Evolutionary conservation across 2,888 invertebrate species (phyloP).

Genomic region (Melanchra persicariae): DNA sequence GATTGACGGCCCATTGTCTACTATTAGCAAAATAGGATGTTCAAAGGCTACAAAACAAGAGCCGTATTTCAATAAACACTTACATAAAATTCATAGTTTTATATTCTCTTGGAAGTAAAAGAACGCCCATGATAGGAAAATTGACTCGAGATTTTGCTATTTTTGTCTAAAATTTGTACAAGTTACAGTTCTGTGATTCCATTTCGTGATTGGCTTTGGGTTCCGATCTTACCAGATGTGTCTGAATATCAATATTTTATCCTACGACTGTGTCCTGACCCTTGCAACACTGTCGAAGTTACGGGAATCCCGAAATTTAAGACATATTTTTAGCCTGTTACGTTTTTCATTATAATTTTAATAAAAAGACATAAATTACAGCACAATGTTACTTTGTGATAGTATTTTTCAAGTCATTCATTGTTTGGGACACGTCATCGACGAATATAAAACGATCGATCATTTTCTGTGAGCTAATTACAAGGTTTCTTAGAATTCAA

Average conservation of each 20-base stretch:
- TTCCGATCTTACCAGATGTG: constrained; percentile 20
- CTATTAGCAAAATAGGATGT: neutral
- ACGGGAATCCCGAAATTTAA: neutral
- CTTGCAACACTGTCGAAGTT: neutral
- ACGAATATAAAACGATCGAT: constrained; percentile 28
- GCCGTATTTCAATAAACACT: neutral
- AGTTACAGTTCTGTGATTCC: neutral
- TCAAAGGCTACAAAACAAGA: no score
- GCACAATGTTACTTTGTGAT: neutral
- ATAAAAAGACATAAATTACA: neutral
- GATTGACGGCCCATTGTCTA: neutral
- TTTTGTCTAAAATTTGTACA: neutral
- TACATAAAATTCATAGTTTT: neutral
- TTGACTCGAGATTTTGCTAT: neutral
- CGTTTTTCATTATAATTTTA: neutral
- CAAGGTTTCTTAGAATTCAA: constrained; percentile 30
- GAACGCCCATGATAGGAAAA: neutral
- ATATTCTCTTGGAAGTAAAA: neutral
- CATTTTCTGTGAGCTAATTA: constrained; percentile 23
- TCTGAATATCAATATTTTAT: constrained; percentile 29
- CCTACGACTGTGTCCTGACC: neutral
- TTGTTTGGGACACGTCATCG: constrained; percentile 20
- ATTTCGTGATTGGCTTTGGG: constrained; percentile 10
- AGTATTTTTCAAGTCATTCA: constrained; percentile 15
- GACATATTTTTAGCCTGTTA: neutral